Conservation (phyloP, 2,888 invertebrate species). For the Ernsta delagoae region DNA sequence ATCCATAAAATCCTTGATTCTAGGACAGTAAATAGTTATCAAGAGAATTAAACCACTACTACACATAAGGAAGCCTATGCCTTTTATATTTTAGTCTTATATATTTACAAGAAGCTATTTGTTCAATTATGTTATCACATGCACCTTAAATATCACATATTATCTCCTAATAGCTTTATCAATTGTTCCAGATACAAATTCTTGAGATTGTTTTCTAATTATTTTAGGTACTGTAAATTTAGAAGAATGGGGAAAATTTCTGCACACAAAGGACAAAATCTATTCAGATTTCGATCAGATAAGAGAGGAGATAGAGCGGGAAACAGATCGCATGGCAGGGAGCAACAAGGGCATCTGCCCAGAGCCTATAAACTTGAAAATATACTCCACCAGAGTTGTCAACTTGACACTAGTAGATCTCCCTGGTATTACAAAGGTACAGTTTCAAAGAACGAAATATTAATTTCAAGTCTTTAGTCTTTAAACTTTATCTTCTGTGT, state of each 20-base stretch:
- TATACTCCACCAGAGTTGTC: slow-evolving; percentile 97
- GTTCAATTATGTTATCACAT: slow-evolving; percentile 10
- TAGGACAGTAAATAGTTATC: too few species aligned
- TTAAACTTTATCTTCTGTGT: too few species aligned
- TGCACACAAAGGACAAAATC: slow-evolving; percentile 95
- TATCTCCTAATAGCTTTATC: slow-evolving; percentile 30
- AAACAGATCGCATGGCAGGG: slow-evolving; percentile 98
- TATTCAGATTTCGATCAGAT: slow-evolving; percentile 97
- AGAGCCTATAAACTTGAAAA: slow-evolving; percentile 98
- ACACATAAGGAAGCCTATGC: background rate
- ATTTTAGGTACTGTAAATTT: slow-evolving; percentile 90
- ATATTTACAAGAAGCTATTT: background rate
- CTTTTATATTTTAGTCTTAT: background rate
- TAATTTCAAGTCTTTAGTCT: too few species aligned
- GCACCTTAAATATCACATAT: slow-evolving; percentile 7
- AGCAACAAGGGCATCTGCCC: slow-evolving; percentile 98
- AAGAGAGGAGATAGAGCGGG: slow-evolving; percentile 95
- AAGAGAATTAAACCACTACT: background rate
- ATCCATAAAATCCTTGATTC: too few species aligned
- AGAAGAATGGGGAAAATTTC: slow-evolving; percentile 98
- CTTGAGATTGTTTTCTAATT: slow-evolving; percentile 36
- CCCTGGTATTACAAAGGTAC: slow-evolving; percentile 98
- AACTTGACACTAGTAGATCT: slow-evolving; percentile 98
- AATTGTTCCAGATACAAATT: slow-evolving; percentile 25
- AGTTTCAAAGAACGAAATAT: slow-evolving; percentile 6